Evolutionary conservation across 2,113 vertebrate species (phyloP).

Genomic region (Salminus brasiliensis): DNA sequence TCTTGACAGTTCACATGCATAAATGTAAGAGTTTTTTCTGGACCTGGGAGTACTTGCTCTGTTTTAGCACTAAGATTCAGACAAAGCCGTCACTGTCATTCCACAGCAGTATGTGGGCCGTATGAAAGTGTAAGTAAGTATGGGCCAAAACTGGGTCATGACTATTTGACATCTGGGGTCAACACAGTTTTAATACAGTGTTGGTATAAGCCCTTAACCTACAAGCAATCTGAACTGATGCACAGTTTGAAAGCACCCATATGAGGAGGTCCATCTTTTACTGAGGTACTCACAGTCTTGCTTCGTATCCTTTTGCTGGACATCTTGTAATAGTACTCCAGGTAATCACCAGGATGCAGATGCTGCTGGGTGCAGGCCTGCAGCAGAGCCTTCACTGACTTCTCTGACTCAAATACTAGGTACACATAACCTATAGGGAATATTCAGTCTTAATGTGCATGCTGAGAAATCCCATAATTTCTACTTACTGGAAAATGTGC

Average conservation of each 20-base stretch:
- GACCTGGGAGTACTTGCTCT: too few relatives aligned
- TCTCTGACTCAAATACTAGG: slow-evolving; percentile 95
- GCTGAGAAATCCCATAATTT: not conserved
- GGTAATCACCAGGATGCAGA: slow-evolving; percentile 86
- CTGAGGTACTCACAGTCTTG: slow-evolving; percentile 86
- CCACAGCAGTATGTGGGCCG: too few relatives aligned
- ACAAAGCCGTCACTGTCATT: too few relatives aligned
- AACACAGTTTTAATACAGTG: too few relatives aligned
- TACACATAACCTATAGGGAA: slow-evolving; percentile 89
- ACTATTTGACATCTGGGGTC: too few relatives aligned
- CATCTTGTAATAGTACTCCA: slow-evolving; percentile 98
- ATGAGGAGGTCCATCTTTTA: not conserved
- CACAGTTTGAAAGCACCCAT: not conserved
- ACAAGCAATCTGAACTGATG: too few relatives aligned
- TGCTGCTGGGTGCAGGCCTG: slow-evolving; percentile 92
- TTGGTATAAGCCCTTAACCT: too few relatives aligned
- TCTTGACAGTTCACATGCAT: too few relatives aligned
- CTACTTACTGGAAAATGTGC: not conserved
- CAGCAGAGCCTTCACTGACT: slow-evolving; percentile 91
- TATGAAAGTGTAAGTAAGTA: too few relatives aligned
- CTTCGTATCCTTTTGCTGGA: slow-evolving; percentile 96
- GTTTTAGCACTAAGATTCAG: too few relatives aligned
- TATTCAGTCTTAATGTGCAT: not conserved
- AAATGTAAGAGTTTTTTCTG: too few relatives aligned
- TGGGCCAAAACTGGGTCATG: too few relatives aligned